Evolutionary conservation across 2,888 invertebrate genomes (phyloP), one percentile per base, ranked within the genome.

Genomic region (Diaprepes abbreviatus): DNA sequence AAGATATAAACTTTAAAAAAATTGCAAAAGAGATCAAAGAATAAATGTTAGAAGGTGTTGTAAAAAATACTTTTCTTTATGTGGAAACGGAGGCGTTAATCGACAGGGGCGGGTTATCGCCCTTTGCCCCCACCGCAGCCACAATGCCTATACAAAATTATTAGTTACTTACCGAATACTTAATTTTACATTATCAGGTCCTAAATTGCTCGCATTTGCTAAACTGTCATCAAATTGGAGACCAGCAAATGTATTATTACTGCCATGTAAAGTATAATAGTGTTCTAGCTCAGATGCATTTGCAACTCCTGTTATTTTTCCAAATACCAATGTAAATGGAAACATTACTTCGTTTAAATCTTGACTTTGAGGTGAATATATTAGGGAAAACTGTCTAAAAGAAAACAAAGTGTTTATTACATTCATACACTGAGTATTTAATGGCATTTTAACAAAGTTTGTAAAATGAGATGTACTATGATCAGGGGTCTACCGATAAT

Each of bases 171-270:
- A 81, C 79, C 91, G 86, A 68, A 92, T 76, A 0, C 87, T 79
- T 71, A 89, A 87, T 1, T 86, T 82, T 33, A 91, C 78, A 45
- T 88, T 82, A 9, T 38, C 40, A 19, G 43, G 43, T 43, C 16
- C 21, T 4, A 58, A 19, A 45, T 43, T 31, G 16, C 0, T 81
- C 76, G 0, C 88, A 87, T 66, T 89, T 83, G 77, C 76, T 72
- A 78, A 86, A 75, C 79, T 74, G 76, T 89, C 88, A 70, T 87
- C 85, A 76, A 92, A 91, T 75, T 89, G 85, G 17, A 92, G 83
- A 10, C 88, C 91, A 19, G 88, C 89, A 52, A 83, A 79, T 5
- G 77, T 78, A 14, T 54, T 59, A 10, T 76, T 74, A n/a, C 73
- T 69, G 19, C 75, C 74, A 14, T 71, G 48, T n/a, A 64, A 55